Percentiles rank a stretch among this genome's conserved stretches.
Conservation (phyloP, 2,113 vertebrate species). For the Takifugu flavidus region DNA sequence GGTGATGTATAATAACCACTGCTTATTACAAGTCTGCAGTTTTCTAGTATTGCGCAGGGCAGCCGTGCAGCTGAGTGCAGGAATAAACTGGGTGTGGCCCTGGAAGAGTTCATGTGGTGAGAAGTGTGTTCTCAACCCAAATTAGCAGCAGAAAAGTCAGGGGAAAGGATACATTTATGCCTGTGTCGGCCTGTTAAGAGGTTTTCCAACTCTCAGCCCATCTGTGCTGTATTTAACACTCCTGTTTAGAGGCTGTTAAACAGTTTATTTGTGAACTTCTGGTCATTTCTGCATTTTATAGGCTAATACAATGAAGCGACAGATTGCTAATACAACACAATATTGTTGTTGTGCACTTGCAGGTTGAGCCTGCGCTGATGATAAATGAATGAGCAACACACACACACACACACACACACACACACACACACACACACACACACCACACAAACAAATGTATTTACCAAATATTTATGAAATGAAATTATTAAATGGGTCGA, state of each 20-base stretch:
- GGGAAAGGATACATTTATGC: constrained; percentile 12
- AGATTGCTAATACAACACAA: neutral
- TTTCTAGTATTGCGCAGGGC: neutral
- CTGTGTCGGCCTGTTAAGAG: constrained; percentile 21
- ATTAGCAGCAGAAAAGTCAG: neutral
- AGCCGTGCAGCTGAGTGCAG: neutral
- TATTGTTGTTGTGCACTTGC: constrained; percentile 10
- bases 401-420: neutral
- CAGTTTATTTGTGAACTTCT: constrained; percentile 35
- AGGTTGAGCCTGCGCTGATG: constrained; percentile 7
- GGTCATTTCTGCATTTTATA: constrained; percentile 26
- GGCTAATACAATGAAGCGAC: constrained; percentile 22
- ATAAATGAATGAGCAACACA: neutral
- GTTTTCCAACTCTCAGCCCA: constrained; percentile 12
- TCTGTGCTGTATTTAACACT: constrained; percentile 25
- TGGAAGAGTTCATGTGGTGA: constrained; percentile 5
- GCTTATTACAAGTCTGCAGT: neutral
- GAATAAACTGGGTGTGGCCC: constrained; percentile 8
- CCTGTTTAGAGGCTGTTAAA: constrained; percentile 40
- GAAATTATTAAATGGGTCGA: neutral
- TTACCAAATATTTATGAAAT: too few relatives aligned
- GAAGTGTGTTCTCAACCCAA: neutral
- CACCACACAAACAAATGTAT: neutral
- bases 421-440: too few relatives aligned
- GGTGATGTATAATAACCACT: too few relatives aligned